Evolutionary conservation across 2,888 invertebrate species (phyloP).

Genomic region (Euzophera pinguis): DNA sequence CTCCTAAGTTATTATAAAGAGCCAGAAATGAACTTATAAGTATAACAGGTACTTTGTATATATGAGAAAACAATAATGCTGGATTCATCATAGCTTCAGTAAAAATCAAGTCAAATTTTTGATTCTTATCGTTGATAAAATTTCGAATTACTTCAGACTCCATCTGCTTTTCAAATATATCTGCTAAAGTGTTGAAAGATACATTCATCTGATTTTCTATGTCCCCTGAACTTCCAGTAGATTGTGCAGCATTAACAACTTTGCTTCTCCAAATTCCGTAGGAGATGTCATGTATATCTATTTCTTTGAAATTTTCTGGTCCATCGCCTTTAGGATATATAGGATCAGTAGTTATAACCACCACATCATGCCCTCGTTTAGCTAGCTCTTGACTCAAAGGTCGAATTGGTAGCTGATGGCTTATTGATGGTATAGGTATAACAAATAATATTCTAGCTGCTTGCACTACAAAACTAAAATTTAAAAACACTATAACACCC

Average conservation of each 20-base stretch:
- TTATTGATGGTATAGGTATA: constrained; percentile 18
- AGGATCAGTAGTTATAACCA: constrained; percentile 40
- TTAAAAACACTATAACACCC: not conserved
- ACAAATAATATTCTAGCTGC: constrained; percentile 18
- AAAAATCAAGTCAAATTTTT: constrained; percentile 14
- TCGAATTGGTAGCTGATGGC: constrained; percentile 22
- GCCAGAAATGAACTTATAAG: constrained; percentile 35
- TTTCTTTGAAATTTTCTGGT: constrained; percentile 38
- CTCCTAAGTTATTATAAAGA: constrained; percentile 1
- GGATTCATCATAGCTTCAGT: constrained; percentile 5
- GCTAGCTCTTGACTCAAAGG: constrained; percentile 30
- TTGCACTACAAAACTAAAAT: not conserved
- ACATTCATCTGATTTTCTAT: not conserved
- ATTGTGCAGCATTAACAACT: not conserved
- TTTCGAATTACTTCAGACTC: constrained; percentile 3
- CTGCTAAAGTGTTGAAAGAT: not conserved
- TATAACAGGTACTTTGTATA: constrained; percentile 15
- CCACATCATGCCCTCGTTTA: constrained; percentile 42
- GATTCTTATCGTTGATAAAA: constrained; percentile 6
- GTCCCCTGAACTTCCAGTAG: not conserved
- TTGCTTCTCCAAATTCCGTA: constrained; percentile 14
- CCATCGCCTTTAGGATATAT: constrained; percentile 16
- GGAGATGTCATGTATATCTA: constrained; percentile 27
- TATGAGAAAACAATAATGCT: constrained; percentile 9
- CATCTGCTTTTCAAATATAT: constrained; percentile 12